Percentiles rank a stretch among this genome's conserved stretches.
These are phyloP conservation scores for Mionectes olivaceus DNA, from an alignment of 2,797 vertebrate genomes.

Conservation along the genomic window DNA sequence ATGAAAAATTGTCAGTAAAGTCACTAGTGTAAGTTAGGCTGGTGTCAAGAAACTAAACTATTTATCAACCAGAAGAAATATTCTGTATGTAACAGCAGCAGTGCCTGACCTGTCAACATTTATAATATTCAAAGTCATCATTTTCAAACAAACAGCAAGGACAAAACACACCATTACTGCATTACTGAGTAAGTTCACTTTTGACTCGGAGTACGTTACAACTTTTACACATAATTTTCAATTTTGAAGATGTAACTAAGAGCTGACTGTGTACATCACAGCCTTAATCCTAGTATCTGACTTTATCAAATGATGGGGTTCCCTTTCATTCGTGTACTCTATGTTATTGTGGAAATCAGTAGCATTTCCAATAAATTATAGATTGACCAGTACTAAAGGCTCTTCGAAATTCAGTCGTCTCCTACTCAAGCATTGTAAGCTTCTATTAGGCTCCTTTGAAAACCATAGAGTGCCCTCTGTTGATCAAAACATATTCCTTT, in stretches of 20 bases:
- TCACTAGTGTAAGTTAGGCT: not conserved
- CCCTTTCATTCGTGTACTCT: slow-evolving; percentile 68
- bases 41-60: not conserved
- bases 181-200: not conserved
- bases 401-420: slow-evolving; percentile 5
- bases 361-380: slow-evolving; percentile 79
- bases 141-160: not conserved
- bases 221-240: slow-evolving; percentile 60
- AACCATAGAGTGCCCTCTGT: slow-evolving; percentile 84
- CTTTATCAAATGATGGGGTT: slow-evolving; percentile 75
- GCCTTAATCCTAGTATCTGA: slow-evolving; percentile 64
- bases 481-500: slow-evolving; percentile 49
- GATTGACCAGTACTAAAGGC: slow-evolving; percentile 71
- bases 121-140: not conserved
- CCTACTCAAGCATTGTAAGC: not conserved
- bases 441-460: slow-evolving; percentile 59
- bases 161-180: not conserved
- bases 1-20: slow-evolving; percentile 30
- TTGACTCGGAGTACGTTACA: not conserved
- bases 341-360: slow-evolving; percentile 73
- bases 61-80: slow-evolving; percentile 45
- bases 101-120: not conserved
- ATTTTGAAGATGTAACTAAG: slow-evolving; percentile 47
- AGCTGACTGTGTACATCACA: slow-evolving; percentile 24
- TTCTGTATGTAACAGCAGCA: not conserved